Base-by-base conservation (phyloP, 2,888 invertebrate species). In the Epinotia nisella region DNA sequence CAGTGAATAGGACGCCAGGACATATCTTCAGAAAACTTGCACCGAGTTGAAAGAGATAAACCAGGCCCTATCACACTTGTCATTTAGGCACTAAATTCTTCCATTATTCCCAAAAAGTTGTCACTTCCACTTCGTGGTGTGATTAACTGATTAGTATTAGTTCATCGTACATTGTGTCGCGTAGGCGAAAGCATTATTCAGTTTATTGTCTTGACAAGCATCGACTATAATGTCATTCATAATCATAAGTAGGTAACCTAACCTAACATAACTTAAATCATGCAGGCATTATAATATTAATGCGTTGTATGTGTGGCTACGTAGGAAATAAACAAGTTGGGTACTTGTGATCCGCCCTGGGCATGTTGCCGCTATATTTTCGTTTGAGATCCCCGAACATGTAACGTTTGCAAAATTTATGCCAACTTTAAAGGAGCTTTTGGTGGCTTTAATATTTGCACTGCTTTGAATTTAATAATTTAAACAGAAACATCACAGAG, bases 301-400 rank as follows among this genome's bases (percentile, higher is more conserved):
- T 39, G 11, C 19, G 4, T 21, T 29, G 58, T 35, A 35, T 53
- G 19, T 24, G 21, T 11, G n/a, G 29, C 15, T 58, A 11, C 24
- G n/a, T 41, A 13, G n/a, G 13, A n/a, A 55, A 45, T 55, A 53
- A n/a, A 24, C 21, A 70, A 68, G 19, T 17, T 56, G 24, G 24
- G 3, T 29, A 39, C 21, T 45, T 59, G 15, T 39, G 61, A 60
- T 55, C 55, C 39, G 24, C 51, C 45, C 19, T 24, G n/a, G 71
- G 71, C 66, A 51, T 24, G 53, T 56, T 21, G 17, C 41, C 59
- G 65, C 17, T 65, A 24, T 59, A 64, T 64, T 58, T 51, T 66
- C 71, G 58, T 70, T 29, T 15, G 41, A 21, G 21, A 56, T 64
- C 45, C 51, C 51, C 7, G 59, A 39, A 53, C 59, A 53, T 61